Base-by-base conservation (phyloP, 2,113 vertebrate species). In the Pycnonotus jocosus region DNA sequence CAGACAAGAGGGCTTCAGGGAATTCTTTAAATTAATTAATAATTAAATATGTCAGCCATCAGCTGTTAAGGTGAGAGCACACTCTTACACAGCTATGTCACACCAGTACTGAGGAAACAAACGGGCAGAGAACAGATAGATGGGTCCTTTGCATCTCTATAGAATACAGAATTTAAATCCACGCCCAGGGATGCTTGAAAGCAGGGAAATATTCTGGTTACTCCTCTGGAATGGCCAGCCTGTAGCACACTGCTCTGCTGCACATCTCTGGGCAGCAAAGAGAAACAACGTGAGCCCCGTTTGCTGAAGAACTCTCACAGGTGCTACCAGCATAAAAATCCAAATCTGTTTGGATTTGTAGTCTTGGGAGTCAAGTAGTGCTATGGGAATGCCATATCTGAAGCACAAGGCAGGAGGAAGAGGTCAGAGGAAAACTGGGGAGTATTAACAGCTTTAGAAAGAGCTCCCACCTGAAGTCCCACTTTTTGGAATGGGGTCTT, bases 91-190 rank as follows among this genome's bases (percentile, higher is more conserved):
- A 50, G 25, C 3, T 25, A 13, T 12, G 2, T 70, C 27, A 47
- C 18, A 23, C 19, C 38, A 45, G 3, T 53, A 44, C 6, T 21
- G 24, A 16, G 6, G 3, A 20, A 24, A 33, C 15, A 33, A 33
- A 33, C 0, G 0, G 11, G 4, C 3, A 38, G n/a, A 65, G 6
- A 66, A 60, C 10, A 37, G 15, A 7, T 10, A 57, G 9, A 71
- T 7, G 16, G 8, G 35, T 89, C 38, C 11, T 80, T 50, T 44
- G 3, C 25, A 58, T 51, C 33, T 72, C 21, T 81, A 0, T 15
- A 44, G 35, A 76, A 27, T 6, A 44, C 7, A 22, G 37, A 86
- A 44, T 42, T 56, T 58, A 51, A 81, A 68, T 45, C 27, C 6
- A 28, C 42, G 17, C 4, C 27, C 8, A 50, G 22, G 21, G 11